Percentiles rank a stretch among this genome's conserved stretches.
Evolutionary conservation across 2,888 invertebrate species (phyloP).

Genomic region (Lithophane ornitopus): DNA sequence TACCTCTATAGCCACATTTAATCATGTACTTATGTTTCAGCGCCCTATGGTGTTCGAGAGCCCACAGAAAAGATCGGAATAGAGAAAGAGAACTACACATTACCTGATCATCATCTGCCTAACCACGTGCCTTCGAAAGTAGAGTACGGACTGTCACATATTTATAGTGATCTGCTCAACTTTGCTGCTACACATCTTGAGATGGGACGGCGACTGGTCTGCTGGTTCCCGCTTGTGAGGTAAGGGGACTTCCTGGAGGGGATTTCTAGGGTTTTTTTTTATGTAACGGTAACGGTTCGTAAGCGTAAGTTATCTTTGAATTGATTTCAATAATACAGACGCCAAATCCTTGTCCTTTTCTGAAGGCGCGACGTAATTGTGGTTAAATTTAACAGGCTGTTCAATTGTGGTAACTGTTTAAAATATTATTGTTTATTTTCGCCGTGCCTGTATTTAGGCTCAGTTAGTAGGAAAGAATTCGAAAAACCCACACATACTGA

Average conservation of each 20-base stretch:
- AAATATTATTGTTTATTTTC: no score
- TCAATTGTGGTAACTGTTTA: no score
- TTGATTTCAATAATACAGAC: no score
- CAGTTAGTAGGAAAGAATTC: no score
- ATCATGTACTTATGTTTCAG: conserved; percentile 85
- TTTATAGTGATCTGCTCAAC: conserved; percentile 95
- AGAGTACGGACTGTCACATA: conserved; percentile 95
- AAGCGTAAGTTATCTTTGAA: no score
- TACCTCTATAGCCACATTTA: background rate
- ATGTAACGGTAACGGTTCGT: no score
- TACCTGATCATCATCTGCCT: conserved; percentile 92
- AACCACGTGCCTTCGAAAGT: conserved; percentile 96
- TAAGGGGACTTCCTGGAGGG: conserved; percentile 72
- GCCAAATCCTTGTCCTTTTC: no score
- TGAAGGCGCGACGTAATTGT: no score
- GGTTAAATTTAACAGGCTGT: no score
- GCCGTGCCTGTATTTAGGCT: no score
- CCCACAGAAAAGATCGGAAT: conserved; percentile 96
- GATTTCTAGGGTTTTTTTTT: no score
- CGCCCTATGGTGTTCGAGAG: conserved; percentile 99
- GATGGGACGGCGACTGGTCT: conserved; percentile 95
- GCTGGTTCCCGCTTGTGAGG: conserved; percentile 98
- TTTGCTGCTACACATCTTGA: conserved; percentile 95
- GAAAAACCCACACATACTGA: no score
- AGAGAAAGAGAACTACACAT: conserved; percentile 90